Base-by-base conservation (phyloP, 2,888 invertebrate genomes). In the Parnassius glacialis region DNA sequence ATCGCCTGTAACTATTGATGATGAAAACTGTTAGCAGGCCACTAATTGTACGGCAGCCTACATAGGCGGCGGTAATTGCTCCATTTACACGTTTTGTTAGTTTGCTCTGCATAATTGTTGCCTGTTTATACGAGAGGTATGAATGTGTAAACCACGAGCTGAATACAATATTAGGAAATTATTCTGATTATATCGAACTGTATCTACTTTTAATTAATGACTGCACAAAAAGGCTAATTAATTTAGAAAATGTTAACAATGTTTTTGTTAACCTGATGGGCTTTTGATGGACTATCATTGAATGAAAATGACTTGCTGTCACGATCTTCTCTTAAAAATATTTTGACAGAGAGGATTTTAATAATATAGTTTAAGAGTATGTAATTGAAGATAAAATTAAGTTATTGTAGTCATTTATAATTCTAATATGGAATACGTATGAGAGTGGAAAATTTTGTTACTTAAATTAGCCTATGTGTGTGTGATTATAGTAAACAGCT, bases 21-120 rank as follows among this genome's bases (percentile, higher is more conserved):
- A 90, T 91, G 90, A 87, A 90, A 90, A 87, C 86, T 87, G 88
- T 90, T 90, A 90, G 90, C 89, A 80, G 75, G 74, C 78, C 78
- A 88, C 90, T 91, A 91, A 91, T 90, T 91, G 90, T 84, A 79
- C 83, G 74, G 83, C 83, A 89, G 88, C 90, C 90, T 90, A 90
- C 90, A 90, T 90, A 83, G 79, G 70, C 79, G 74, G 77, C 86
- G 90, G 90, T 91, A 91, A 91, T 91, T 91, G 91, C 80, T 76
- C 90, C 87, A 91, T 91, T 90, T 91, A 90, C 90, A 90, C 89
- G 83, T 89, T 87, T 89, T 77, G 90, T 90, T 90, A 91, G 91
- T 85, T 81, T 74, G 74, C 74, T 79, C 76, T 83, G 85, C 83
- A 87, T 90, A 91, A 91, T 90, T 90, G 84, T 80, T 78, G 81